phyloP scores from a whole-genome alignment of 2,797 vertebrate genomes.

The Pelodytes ibericus region DNA sequence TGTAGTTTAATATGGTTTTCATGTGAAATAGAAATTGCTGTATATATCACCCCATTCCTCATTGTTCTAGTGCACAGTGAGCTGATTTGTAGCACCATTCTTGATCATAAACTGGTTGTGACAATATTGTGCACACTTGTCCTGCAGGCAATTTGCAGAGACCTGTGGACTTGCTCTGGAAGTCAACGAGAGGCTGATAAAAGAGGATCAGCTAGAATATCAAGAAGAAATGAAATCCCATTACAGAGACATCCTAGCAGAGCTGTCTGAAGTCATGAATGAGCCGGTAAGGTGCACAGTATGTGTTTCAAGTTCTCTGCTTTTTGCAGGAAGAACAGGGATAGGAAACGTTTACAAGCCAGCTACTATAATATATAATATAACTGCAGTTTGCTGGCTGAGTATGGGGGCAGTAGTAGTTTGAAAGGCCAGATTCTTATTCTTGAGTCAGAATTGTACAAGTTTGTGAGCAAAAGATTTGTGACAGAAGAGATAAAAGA shows the following conservation, averaged over 20 bases:
- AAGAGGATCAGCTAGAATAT: conserved; percentile 97
- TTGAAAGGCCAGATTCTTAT: too few species aligned
- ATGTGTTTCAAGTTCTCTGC: too few species aligned
- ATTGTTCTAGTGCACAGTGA: neutral
- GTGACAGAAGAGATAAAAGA: too few species aligned
- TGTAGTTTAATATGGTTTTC: too few species aligned
- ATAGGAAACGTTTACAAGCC: too few species aligned
- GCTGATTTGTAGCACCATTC: neutral
- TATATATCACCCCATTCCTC: neutral
- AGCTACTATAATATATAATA: too few species aligned
- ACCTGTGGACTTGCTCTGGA: conserved; percentile 93
- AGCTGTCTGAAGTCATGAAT: conserved; percentile 92
- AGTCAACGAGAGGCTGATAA: conserved; percentile 95
- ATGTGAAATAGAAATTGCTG: too few species aligned
- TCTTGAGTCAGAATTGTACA: too few species aligned
- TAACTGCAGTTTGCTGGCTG: too few species aligned
- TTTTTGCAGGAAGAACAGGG: neutral
- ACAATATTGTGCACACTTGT: neutral
- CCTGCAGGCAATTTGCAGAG: conserved; percentile 90
- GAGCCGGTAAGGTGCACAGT: conserved; percentile 81
- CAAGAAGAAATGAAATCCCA: conserved; percentile 97
- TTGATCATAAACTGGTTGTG: neutral
- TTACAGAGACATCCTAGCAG: conserved; percentile 92
- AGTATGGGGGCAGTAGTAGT: too few species aligned
- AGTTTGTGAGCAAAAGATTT: too few species aligned